Evolutionary conservation across 2,113 vertebrate genomes (phyloP), one percentile per base, ranked within the genome.

Genomic region (Galbula dea): DNA sequence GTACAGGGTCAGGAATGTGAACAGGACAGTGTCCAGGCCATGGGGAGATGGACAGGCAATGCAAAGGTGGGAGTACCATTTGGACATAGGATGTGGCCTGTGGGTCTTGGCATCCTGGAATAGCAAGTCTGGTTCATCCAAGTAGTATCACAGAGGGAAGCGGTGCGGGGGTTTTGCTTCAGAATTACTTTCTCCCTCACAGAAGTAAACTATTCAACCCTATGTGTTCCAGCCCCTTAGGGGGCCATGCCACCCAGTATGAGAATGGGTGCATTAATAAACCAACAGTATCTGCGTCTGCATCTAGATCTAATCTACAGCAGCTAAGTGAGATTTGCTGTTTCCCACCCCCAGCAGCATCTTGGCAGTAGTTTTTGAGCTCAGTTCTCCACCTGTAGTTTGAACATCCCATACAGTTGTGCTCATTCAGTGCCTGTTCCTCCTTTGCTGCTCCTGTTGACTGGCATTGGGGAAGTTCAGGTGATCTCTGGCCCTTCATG

Each of bases 121-220:
- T 41, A 87, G 46, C 71, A 49, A 12, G 45, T 75, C 41, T 54
- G 87, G 37, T 12, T 12, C 41, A 79, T 91, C 30, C 29, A 1
- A 57, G 54, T 57, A 75, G 61, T 8, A 83, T 11, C 61, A 63
- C 46, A 12, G 32, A 69, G 82, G 41, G 54, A 68, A 89, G 54
- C 2, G 1, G 41, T 45, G n/a, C 0, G 2, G 59, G 54, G 59
- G 80, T 80, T 92, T 88, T 58, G 41, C 74, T 74, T 89, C 82
- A 91, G 82, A 54, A 58, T 49, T 34, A 34, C 63, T 58, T 69
- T 93, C 71, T 91, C 32, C 72, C 85, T 94, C 0, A 0, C 49
- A 85, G 63, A 86, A 74, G 30, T 95, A 96, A 96, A 96, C 95
- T 96, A 46, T 91, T 96, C 95, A 96, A 95, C 93, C 79, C 79